phyloP scores from a whole-genome alignment of 37 sponge, comb jelly and placozoan genomes.

The Aplysina aerophoba region DNA sequence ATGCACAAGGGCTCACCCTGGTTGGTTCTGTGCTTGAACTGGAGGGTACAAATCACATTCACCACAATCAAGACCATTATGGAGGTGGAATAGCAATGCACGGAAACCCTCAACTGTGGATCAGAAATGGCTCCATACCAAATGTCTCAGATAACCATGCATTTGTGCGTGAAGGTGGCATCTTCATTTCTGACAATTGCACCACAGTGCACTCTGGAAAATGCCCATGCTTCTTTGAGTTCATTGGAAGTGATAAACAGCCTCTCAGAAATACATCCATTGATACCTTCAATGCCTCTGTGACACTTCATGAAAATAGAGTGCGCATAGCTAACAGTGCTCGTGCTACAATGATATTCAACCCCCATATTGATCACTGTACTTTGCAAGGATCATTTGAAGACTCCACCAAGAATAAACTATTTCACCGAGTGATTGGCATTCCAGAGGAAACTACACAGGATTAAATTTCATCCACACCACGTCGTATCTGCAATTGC shows the following conservation, averaged over 20 bases:
- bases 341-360: constrained; percentile 32
- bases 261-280: background rate
- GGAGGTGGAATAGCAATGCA: constrained; percentile 11
- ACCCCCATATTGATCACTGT: background rate
- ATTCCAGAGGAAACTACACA: background rate
- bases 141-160: background rate
- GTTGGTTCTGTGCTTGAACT: constrained; percentile 2
- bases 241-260: background rate
- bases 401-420: background rate
- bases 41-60: background rate
- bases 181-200: background rate
- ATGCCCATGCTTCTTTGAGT: constrained; percentile 21
- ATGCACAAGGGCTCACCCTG: background rate
- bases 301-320: background rate
- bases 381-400: background rate
- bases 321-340: background rate
- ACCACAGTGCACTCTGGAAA: background rate
- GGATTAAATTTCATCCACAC: background rate
- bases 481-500: constrained; percentile 2
- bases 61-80: background rate
- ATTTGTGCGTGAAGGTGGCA: constrained; percentile 1
- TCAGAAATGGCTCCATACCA: background rate
- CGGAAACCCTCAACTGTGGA: background rate
- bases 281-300: background rate
- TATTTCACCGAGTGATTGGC: background rate